Conservation (phyloP, 2,888 invertebrate species). For the Hydraecia micacea region DNA sequence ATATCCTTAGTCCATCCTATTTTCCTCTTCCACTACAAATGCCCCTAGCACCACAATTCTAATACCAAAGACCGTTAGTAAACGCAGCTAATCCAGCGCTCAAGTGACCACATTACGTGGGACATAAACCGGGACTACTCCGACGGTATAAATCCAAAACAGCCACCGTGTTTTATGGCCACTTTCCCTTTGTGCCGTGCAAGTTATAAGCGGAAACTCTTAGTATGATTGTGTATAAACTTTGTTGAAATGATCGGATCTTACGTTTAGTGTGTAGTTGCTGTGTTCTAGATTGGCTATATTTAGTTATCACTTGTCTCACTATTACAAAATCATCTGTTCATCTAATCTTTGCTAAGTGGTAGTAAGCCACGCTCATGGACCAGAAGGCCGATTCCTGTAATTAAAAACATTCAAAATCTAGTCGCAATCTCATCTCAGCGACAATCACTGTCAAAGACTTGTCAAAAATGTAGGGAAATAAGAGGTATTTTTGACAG, state of each 20-base stretch:
- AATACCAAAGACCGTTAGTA: conserved; percentile 46
- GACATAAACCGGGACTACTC: conserved; percentile 63
- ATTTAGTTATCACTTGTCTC: not conserved
- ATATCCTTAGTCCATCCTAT: not conserved
- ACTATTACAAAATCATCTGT: not conserved
- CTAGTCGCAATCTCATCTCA: no score
- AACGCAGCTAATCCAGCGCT: conserved; percentile 66
- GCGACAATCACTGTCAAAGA: no score
- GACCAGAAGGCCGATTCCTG: not conserved
- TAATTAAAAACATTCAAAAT: not conserved
- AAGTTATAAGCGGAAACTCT: conserved; percentile 39
- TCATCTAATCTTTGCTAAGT: not conserved
- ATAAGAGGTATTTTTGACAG: not conserved
- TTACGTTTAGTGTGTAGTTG: not conserved
- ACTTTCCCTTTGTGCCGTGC: conserved; percentile 59
- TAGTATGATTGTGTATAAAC: not conserved
- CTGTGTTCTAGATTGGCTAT: not conserved
- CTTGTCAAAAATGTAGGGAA: not conserved
- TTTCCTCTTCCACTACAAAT: conserved; percentile 11
- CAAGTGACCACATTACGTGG: conserved; percentile 68
- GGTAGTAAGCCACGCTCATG: not conserved
- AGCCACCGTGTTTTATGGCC: conserved; percentile 71
- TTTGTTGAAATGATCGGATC: not conserved
- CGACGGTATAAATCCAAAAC: conserved; percentile 68
- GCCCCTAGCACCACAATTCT: conserved; percentile 2